Conservation (phyloP, 2,113 vertebrate species). For the Euleptes europaea region DNA sequence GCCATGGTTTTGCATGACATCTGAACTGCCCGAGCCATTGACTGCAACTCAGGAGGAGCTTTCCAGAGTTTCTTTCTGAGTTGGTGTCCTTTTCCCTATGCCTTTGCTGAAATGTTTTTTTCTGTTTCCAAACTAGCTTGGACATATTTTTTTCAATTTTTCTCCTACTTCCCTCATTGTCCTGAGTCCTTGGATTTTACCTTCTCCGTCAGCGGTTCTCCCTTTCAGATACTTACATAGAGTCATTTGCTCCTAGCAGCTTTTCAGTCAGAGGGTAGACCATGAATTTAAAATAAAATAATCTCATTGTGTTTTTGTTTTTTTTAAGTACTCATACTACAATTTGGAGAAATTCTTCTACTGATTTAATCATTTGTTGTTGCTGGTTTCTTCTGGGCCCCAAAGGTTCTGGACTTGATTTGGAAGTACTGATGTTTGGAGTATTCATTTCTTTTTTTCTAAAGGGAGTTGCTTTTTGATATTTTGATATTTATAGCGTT, state of each 20-base stretch:
- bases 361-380: neutral
- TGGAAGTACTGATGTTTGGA: neutral
- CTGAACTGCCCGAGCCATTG: too few species aligned
- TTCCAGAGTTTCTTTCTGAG: neutral
- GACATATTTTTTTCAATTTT: neutral
- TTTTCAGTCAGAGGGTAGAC: neutral
- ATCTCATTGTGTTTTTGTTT: neutral
- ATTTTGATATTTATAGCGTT: neutral
- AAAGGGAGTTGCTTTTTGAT: slow-evolving; percentile 13
- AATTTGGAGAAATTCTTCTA: neutral
- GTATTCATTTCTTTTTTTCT: rapidly evolving
- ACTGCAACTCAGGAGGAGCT: neutral
- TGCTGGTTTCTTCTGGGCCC: neutral
- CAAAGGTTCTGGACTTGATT: neutral
- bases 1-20: too few species aligned
- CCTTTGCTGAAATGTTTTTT: neutral
- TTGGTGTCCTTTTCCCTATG: neutral
- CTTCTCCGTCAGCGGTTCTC: too few species aligned
- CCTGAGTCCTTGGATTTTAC: neutral
- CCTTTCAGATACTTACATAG: neutral
- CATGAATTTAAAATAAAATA: neutral
- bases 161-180: neutral
- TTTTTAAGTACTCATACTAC: neutral
- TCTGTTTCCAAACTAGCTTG: neutral
- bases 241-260: neutral